Conservation (phyloP, 2,888 invertebrate species). For the Acrocera orbiculus region DNA sequence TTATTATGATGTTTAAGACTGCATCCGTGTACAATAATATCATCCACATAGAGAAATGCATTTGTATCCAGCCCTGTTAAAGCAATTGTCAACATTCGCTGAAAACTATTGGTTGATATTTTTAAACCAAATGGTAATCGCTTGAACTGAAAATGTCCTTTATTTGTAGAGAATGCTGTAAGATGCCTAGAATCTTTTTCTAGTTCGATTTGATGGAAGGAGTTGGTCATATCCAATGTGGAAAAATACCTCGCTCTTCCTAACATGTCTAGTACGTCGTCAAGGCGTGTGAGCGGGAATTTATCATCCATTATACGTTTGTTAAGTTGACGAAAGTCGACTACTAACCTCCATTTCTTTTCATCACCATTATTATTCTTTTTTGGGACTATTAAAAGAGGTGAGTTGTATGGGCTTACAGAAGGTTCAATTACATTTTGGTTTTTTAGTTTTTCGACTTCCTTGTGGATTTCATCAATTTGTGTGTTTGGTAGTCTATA, state of each 20-base stretch:
- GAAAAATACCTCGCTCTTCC: constrained; percentile 3
- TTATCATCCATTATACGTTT: constrained; percentile 6
- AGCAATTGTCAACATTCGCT: constrained; percentile 12
- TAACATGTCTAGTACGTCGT: constrained; percentile 5
- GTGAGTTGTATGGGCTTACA: constrained; percentile 11
- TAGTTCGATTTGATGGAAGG: constrained; percentile 8
- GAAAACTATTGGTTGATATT: constrained; percentile 12
- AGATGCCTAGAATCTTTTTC: constrained; percentile 8
- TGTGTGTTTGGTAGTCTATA: constrained; percentile 6
- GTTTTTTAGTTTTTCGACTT: constrained; percentile 17
- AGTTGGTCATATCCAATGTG: neutral
- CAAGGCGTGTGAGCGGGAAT: constrained; percentile 5
- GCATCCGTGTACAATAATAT: constrained; percentile 13
- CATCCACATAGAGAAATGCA: constrained; percentile 13
- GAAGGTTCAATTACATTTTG: constrained; percentile 17
- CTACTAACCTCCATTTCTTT: neutral
- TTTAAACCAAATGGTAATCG: constrained; percentile 11
- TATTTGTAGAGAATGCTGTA: constrained; percentile 10
- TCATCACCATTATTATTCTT: neutral
- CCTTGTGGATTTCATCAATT: constrained; percentile 7
- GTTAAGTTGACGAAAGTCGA: constrained; percentile 6
- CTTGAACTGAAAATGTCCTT: constrained; percentile 11
- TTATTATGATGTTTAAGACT: constrained; percentile 11
- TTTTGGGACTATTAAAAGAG: constrained; percentile 15
- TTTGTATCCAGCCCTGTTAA: constrained; percentile 7